phyloP scores from a whole-genome alignment of 2,797 vertebrate species.

The Rhinogobio ventralis region DNA sequence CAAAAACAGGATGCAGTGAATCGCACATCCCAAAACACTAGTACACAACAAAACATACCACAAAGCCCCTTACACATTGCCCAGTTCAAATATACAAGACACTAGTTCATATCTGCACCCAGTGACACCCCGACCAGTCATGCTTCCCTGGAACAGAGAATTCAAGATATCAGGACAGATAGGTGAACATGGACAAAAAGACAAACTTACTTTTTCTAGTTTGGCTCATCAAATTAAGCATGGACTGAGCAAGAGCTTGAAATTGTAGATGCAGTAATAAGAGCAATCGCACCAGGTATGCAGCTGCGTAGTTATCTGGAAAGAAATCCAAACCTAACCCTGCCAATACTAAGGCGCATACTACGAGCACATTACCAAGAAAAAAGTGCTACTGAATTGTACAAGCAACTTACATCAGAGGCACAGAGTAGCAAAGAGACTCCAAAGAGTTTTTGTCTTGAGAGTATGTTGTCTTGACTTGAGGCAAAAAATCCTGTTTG shows the following conservation, averaged over 20 bases:
- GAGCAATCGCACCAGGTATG: neutral
- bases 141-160: neutral
- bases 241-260: neutral
- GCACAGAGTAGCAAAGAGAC: neutral
- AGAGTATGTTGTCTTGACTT: neutral
- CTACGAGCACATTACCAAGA: neutral
- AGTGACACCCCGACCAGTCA: neutral
- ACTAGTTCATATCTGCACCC: neutral
- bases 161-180: neutral
- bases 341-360: fast-evolving
- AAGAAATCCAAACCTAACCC: neutral
- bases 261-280: neutral
- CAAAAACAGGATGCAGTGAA: neutral
- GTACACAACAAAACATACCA: neutral
- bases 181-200: neutral
- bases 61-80: neutral
- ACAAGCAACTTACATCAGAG: neutral
- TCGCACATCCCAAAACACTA: neutral
- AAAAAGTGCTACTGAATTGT: neutral
- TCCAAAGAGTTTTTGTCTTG: neutral
- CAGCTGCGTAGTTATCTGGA: neutral
- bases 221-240: neutral
- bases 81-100: neutral
- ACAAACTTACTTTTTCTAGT: neutral
- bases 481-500: neutral